Evolutionary conservation across 1,140 invertebrate genomes (phyloP).

Genomic region (Stegodyphus mimosarum): DNA sequence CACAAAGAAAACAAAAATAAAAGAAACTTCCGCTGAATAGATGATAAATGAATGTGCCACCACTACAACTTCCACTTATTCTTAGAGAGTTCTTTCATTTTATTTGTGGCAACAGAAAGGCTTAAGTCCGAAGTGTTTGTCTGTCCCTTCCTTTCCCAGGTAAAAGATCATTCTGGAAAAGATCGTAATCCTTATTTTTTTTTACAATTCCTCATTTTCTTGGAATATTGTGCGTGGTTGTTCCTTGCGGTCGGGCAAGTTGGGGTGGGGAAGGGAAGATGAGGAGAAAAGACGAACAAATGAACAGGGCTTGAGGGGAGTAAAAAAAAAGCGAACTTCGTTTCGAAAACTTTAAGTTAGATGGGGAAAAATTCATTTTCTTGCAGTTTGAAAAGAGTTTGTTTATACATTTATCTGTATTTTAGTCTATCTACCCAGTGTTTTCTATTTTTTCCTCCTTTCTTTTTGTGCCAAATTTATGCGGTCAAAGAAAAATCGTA

Average conservation of each 20-base stretch:
- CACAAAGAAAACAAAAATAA: not conserved
- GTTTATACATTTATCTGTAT: too few relatives aligned
- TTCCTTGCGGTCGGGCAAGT: not conserved
- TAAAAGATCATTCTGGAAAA: constrained; percentile 42
- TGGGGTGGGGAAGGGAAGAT: too few relatives aligned
- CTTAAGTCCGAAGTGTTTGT: constrained; percentile 27
- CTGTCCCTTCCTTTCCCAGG: constrained; percentile 17
- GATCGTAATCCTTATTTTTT: constrained; percentile 14
- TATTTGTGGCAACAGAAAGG: constrained; percentile 39
- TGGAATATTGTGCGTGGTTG: constrained; percentile 22
- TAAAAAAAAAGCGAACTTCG: too few relatives aligned
- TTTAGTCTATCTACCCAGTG: too few relatives aligned
- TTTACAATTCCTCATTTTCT: constrained; percentile 8
- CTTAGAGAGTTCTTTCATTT: constrained; percentile 30
- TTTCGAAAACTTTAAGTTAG: too few relatives aligned
- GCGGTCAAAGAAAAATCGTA: too few relatives aligned
- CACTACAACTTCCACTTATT: constrained; percentile 53
- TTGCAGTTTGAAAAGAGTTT: too few relatives aligned
- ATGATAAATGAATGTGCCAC: constrained; percentile 49
- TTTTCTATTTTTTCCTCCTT: too few relatives aligned
- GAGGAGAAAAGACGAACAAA: too few relatives aligned
- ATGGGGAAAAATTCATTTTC: too few relatives aligned
- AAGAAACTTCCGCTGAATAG: constrained; percentile 18
- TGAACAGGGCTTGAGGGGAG: too few relatives aligned
- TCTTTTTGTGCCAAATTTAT: too few relatives aligned